phyloP scores from a whole-genome alignment of 2,797 vertebrate species.

The Microctenopoma stevenorrisi region DNA sequence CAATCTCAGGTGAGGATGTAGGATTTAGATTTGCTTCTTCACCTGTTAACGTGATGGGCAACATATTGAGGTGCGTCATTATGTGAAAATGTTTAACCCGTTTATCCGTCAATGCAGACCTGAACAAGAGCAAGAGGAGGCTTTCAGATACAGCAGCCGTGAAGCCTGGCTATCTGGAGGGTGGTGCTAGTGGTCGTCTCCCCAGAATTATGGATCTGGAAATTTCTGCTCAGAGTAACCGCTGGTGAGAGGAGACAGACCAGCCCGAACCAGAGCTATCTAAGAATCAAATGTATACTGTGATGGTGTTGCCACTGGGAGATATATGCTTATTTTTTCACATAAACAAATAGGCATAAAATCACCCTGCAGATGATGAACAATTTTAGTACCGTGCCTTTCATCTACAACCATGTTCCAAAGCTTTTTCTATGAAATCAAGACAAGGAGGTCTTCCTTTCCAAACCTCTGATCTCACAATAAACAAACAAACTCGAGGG shows the following conservation, averaged over 20 bases:
- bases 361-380: constrained; percentile 24
- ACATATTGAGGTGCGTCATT: background rate
- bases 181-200: constrained; percentile 85
- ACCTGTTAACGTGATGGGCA: constrained; percentile 6
- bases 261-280: background rate
- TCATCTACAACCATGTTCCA: constrained; percentile 57
- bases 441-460: constrained; percentile 59
- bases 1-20: constrained; percentile 80
- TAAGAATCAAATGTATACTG: background rate
- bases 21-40: constrained; percentile 18
- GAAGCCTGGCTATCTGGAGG: constrained; percentile 83
- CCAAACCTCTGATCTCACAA: constrained; percentile 31
- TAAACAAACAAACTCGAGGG: constrained; percentile 16
- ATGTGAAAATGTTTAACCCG: background rate
- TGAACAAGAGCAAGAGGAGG: constrained; percentile 78
- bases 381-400: constrained; percentile 49
- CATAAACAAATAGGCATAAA: constrained; percentile 22
- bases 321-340: constrained; percentile 18
- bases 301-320: constrained; percentile 15
- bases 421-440: constrained; percentile 54
- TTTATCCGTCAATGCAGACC: constrained; percentile 60
- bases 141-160: constrained; percentile 75
- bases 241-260: constrained; percentile 75
- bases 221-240: constrained; percentile 73
- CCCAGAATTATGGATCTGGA: constrained; percentile 81